Evolutionary conservation across 2,888 invertebrate species (phyloP), one percentile per base, ranked within the genome.

Genomic region (Girardia tigrina): DNA sequence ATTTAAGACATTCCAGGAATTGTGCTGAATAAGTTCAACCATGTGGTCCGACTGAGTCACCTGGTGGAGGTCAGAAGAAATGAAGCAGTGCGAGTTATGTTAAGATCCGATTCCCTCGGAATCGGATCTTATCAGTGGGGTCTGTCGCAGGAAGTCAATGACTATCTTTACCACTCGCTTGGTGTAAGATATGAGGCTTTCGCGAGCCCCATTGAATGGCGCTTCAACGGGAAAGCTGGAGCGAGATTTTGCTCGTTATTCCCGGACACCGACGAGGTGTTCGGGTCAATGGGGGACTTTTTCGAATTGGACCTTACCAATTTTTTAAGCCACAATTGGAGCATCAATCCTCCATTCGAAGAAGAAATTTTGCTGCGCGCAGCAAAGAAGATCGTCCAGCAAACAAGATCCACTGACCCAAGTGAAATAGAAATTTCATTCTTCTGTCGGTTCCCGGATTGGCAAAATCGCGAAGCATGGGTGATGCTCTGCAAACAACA

Each of bases 81-180:
- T n/a, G 76, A 74, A 28, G 75, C 75, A 27, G 75, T 20, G 1
- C 16, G 20, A 74, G 75, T 75, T 73, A n/a, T 75, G 28, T 75
- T 75, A 6, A 73, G 75, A 20, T 75, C 74, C 28, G 75, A 75
- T 36, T n/a, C 75, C 27, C 26, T 75, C 26, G 75, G 75, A 20
- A 75, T 26, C 20, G 75, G 75, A 1, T 75, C 75, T 36, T 75
- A 75, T 76, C 75, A 75, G 28, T 75, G 75, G 75, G 75, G 75
- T 23, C 75, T 75, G 29, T 20, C 75, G 8, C n/a, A 27, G 16
- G 28, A 29, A 16, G 75, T 75, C 0, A 28, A 75, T 26, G 26
- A 29, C n/a, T 1, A 75, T 1, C 36, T 28, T 23, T 75, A 75
- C 16, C n/a, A 16, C 27, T 73, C 23, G 4, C 75, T 75, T 28